These are phyloP conservation scores for Galemys pyrenaicus DNA, from an alignment of 2,113 vertebrate genomes.

Conservation along the genomic window DNA sequence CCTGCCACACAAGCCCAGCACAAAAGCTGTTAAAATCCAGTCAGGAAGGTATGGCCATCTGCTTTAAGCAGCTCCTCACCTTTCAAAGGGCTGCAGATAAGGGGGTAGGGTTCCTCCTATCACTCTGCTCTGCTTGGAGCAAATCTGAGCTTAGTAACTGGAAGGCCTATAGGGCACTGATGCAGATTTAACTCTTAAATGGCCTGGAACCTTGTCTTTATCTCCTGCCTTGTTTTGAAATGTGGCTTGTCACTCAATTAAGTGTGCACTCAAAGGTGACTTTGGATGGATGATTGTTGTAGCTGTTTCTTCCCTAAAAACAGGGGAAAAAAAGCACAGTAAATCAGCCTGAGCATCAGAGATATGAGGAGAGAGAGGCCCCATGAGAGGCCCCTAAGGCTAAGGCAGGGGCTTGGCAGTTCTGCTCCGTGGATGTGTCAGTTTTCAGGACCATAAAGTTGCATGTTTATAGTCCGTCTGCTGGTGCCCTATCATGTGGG, in stretches of 20 bases:
- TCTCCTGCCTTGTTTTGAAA: not conserved
- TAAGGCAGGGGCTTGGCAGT: too few relatives aligned
- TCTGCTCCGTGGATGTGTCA: not conserved
- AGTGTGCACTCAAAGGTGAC: not conserved
- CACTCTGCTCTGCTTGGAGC: not conserved
- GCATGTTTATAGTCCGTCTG: constrained; percentile 74
- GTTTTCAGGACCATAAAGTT: constrained; percentile 68
- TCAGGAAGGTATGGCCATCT: constrained; percentile 31
- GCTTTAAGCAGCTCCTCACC: constrained; percentile 14
- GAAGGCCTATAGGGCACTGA: too few relatives aligned
- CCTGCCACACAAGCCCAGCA: not conserved
- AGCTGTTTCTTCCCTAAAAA: not conserved
- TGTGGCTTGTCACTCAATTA: not conserved
- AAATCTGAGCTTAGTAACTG: constrained; percentile 11
- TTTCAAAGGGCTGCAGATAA: constrained; percentile 51
- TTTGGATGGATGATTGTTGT: not conserved
- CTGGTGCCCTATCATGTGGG: constrained; percentile 76
- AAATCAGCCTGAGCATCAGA: not conserved
- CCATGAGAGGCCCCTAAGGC: not conserved
- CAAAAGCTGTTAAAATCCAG: constrained; percentile 44
- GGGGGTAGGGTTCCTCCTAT: not conserved
- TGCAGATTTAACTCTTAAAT: not conserved
- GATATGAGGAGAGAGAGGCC: not conserved
- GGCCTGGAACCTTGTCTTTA: not conserved
- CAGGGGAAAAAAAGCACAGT: not conserved